Evolutionary conservation across 2,888 invertebrate species (phyloP), one percentile per base, ranked within the genome.

Genomic region (Limnephilus auricula): DNA sequence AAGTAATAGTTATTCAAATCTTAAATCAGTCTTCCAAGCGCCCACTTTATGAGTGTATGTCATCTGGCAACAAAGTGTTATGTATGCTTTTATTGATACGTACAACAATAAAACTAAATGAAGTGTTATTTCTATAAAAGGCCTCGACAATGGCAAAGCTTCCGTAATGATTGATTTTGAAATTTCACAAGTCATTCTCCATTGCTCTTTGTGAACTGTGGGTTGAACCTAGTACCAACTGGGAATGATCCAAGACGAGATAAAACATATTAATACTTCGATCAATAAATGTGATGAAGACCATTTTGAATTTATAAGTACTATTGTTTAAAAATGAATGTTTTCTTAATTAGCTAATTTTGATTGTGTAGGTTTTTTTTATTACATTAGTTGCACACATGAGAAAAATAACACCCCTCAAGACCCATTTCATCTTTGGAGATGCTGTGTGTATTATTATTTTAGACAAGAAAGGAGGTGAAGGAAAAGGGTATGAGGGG

Each of bases 141-240:
- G 25, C 13, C 65, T 78, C 18, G 31, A 87, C 87, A 87, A 87
- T 87, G 87, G 13, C 15, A 32, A 65, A 78, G 87, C 87, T 87
- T 25, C 87, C 32, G 87, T 65, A 65, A 79, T 87, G 87, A 87
- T 87, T 87, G 87, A 87, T 87, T 87, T 87, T 34, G 78, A 78
- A 65, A 87, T 34, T n/a, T 31, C 25, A 31, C 87, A 78, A 87
- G 87, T 87, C 87, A 87, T 87, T 40, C 32, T 50, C 25, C 25
- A 25, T 18, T 25, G 25, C 65, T 65, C 65, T 65, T 65, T 25
- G 65, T 65, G 65, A 65, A 65, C 65, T 65, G 50, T 50, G 0
- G 9, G 25, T 65, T 4, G 25, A 12, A 50, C 15, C 45, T 50
- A 13, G 2, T 50, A 2, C n/a, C 10, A 37, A 37, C 37, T 37